Evolutionary conservation across 1,140 invertebrate genomes (phyloP).

Genomic region (Capitella teleta): DNA sequence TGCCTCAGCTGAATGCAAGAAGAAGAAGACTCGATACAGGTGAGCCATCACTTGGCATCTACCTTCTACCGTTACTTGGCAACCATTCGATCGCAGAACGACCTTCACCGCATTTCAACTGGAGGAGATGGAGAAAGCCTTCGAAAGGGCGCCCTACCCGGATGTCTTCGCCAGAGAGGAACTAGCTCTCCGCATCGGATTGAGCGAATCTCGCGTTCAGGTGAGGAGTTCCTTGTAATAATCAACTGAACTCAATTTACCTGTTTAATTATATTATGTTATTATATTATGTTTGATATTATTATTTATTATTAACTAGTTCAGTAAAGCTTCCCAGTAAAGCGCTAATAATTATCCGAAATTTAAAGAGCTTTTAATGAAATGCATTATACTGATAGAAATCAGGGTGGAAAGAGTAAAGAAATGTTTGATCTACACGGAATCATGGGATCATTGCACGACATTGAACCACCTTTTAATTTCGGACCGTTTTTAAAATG

Average conservation of each 20-base stretch:
- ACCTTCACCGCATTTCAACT: constrained; percentile 93
- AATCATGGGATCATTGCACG: too few relatives aligned
- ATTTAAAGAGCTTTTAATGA: neutral
- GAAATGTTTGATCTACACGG: too few relatives aligned
- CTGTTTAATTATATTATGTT: neutral
- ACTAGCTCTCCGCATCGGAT: constrained; percentile 72
- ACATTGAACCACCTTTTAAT: too few relatives aligned
- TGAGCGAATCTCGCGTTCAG: constrained; percentile 88
- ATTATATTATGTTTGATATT: neutral
- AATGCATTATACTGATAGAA: neutral
- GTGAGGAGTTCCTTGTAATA: constrained; percentile 42
- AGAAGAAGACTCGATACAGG: too few relatives aligned
- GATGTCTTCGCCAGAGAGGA: constrained; percentile 93
- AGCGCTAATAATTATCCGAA: too few relatives aligned
- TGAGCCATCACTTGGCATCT: too few relatives aligned
- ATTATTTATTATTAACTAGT: neutral
- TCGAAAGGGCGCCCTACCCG: constrained; percentile 87
- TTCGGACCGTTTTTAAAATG: too few relatives aligned
- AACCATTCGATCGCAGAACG: constrained; percentile 50
- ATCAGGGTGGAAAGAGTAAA: neutral
- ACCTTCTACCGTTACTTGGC: too few relatives aligned
- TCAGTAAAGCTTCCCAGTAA: neutral
- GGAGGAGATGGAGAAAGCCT: constrained; percentile 85
- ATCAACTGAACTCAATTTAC: neutral
- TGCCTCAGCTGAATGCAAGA: too few relatives aligned